Evolutionary conservation across 2,113 vertebrate species (phyloP).

Genomic region (Balaeniceps rex): DNA sequence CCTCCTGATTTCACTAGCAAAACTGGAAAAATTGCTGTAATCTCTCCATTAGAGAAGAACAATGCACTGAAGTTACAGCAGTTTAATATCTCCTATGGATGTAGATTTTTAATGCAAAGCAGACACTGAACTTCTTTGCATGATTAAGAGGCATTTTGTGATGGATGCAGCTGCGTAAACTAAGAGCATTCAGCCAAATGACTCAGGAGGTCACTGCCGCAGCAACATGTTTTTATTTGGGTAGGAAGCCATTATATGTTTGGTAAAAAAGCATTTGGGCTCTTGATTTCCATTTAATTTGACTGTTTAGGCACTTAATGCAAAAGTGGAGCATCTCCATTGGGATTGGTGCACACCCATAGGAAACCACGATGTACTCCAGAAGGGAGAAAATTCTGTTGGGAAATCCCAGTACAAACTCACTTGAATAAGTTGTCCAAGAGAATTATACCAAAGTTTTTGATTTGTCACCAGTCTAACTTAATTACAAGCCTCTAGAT

Average conservation of each 20-base stretch:
- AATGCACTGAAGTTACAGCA: background rate
- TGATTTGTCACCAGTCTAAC: background rate
- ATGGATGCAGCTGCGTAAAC: constrained; percentile 28
- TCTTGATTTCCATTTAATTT: background rate
- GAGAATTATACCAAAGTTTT: background rate
- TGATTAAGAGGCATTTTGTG: background rate
- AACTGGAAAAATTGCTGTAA: background rate
- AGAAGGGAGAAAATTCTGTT: background rate
- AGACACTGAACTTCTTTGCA: background rate
- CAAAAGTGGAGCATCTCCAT: background rate
- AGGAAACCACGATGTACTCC: background rate
- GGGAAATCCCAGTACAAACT: background rate
- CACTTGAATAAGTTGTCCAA: background rate
- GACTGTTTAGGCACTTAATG: background rate
- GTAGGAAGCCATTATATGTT: background rate
- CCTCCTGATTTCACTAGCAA: background rate
- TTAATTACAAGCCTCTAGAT: background rate
- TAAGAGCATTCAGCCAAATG: background rate
- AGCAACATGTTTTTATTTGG: constrained; percentile 13
- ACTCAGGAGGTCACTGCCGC: background rate
- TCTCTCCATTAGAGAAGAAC: background rate
- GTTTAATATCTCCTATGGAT: background rate
- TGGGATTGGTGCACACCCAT: background rate
- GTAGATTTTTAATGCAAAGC: background rate
- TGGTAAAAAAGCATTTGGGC: background rate